These are phyloP conservation scores for Chinchilla lanigera DNA, from an alignment of 2,113 vertebrate species.

Conservation along the genomic window DNA sequence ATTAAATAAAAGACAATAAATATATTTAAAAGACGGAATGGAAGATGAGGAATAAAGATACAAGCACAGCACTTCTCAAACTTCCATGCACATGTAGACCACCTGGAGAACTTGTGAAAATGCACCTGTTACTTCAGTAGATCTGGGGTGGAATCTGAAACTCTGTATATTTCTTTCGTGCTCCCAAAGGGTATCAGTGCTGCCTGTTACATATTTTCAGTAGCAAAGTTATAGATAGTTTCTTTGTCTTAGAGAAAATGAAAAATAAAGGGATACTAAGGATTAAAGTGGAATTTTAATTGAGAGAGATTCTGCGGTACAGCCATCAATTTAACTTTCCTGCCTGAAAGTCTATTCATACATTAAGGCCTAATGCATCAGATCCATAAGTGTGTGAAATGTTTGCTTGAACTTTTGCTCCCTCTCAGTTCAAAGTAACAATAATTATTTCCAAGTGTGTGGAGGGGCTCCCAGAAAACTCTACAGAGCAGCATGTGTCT, in stretches of 20 bases:
- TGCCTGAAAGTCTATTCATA: background rate
- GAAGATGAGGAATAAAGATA: background rate
- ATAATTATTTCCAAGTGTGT: background rate
- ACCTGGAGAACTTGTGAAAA: background rate
- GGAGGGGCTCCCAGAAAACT: background rate
- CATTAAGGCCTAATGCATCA: background rate
- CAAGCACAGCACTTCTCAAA: background rate
- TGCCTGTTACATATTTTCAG: background rate
- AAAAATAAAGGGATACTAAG: background rate
- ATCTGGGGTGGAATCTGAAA: background rate
- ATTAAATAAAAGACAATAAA: background rate
- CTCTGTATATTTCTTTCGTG: background rate
- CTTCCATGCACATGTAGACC: background rate
- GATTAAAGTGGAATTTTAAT: background rate
- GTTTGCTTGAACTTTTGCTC: background rate
- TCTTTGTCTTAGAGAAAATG: background rate
- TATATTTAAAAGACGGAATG: background rate
- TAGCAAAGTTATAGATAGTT: background rate
- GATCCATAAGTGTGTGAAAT: background rate
- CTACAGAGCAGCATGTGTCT: background rate
- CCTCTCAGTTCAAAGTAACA: background rate
- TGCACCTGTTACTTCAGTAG: background rate
- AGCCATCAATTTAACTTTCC: background rate
- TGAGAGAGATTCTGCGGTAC: background rate
- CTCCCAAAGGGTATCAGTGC: background rate